phyloP scores from a whole-genome alignment of 2,113 vertebrate species.

The Labeo rohita region DNA sequence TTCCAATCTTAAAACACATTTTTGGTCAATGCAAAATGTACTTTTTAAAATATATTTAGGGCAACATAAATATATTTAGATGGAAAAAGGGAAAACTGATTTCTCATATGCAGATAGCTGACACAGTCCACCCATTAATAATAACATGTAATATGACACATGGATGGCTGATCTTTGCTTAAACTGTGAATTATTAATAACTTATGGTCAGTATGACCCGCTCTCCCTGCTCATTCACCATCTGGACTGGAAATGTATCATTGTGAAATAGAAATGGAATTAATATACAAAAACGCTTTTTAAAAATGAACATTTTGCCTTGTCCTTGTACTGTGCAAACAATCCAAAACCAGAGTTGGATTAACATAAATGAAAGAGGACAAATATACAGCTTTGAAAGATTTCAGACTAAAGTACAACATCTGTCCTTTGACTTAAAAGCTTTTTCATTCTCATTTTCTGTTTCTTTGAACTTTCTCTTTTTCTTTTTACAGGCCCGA shows the following conservation, averaged over 20 bases:
- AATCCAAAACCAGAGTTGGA: not conserved
- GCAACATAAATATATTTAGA: too few species aligned
- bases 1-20: too few species aligned
- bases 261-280: not conserved
- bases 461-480: conserved; percentile 7
- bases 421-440: not conserved
- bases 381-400: not conserved
- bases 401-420: not conserved
- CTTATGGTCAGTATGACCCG: not conserved
- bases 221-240: not conserved
- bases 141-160: not conserved
- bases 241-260: conserved; percentile 29
- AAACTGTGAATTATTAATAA: conserved; percentile 26
- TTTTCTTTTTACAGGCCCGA: not conserved
- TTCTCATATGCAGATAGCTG: not conserved
- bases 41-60: too few species aligned
- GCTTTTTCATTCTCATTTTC: not conserved
- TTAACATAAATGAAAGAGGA: not conserved
- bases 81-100: not conserved
- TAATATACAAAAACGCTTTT: not conserved
- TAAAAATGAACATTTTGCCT: not conserved
- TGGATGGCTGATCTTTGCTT: not conserved
- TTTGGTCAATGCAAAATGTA: too few species aligned
- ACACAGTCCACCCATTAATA: not conserved
- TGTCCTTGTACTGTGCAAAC: not conserved